phyloP scores from a whole-genome alignment of 2,113 vertebrate genomes.

The Pithys albifrons region DNA sequence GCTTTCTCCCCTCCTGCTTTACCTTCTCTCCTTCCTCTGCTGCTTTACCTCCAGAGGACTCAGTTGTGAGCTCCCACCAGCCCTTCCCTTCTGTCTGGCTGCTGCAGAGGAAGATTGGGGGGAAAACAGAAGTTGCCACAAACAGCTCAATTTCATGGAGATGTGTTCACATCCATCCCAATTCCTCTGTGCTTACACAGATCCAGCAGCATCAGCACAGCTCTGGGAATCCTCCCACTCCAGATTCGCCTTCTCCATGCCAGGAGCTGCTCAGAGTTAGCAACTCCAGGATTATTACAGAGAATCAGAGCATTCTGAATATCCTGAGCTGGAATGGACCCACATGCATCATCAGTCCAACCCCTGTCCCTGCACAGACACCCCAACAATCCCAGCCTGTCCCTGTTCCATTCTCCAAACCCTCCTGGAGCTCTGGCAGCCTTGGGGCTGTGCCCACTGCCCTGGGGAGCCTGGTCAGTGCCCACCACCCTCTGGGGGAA shows the following conservation, averaged over 20 bases:
- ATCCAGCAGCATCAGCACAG: not conserved
- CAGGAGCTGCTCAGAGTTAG: not conserved
- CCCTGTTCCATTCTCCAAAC: not conserved
- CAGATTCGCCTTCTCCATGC: not conserved
- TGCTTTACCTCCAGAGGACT: not conserved
- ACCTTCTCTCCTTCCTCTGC: not conserved
- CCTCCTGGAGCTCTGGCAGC: not conserved
- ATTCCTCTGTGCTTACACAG: not conserved
- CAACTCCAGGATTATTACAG: not conserved
- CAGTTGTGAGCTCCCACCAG: not conserved
- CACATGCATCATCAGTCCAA: not conserved
- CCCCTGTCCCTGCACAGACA: not conserved
- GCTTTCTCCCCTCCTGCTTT: not conserved
- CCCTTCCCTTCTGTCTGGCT: not conserved
- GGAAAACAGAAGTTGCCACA: too few species aligned
- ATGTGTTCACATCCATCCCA: accelerated
- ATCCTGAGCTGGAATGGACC: not conserved
- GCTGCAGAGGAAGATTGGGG: not conserved
- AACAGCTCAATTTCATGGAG: accelerated
- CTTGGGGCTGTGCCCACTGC: not conserved
- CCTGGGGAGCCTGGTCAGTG: not conserved
- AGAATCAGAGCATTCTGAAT: not conserved
- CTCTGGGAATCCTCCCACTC: not conserved
- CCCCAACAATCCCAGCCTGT: not conserved
- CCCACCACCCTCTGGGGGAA: not conserved